phyloP scores from a whole-genome alignment of 2,888 invertebrate species.

The Calephelis perditalis region DNA sequence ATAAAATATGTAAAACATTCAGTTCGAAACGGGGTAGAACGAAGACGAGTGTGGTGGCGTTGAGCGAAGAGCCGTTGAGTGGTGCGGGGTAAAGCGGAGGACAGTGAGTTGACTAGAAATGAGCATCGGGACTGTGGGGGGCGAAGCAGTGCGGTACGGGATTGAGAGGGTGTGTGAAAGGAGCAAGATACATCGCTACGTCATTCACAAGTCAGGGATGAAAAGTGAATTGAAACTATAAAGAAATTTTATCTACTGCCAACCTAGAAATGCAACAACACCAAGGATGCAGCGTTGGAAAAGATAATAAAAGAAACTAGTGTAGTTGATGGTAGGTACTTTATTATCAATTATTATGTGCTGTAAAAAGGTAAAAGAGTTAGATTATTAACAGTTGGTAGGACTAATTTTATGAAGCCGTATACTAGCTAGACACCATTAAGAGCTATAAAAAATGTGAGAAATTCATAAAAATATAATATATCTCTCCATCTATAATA shows the following conservation, averaged over 20 bases:
- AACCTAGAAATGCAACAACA: background rate
- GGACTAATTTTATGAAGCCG: background rate
- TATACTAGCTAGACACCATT: background rate
- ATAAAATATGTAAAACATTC: too few species aligned
- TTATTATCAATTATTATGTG: background rate
- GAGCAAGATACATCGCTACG: slow-evolving; percentile 2
- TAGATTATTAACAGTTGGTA: too few species aligned
- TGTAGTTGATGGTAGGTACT: background rate
- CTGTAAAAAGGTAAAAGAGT: background rate
- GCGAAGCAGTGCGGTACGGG: background rate
- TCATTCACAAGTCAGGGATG: background rate
- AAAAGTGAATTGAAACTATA: background rate
- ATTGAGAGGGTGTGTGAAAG: background rate
- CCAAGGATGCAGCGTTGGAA: too few species aligned
- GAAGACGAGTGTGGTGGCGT: too few species aligned
- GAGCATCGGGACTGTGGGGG: too few species aligned
- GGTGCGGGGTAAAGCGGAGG: too few species aligned
- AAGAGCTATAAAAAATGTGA: too few species aligned
- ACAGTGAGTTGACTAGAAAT: too few species aligned
- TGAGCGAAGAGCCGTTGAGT: too few species aligned
- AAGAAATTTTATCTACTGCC: background rate
- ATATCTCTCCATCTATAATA: too few species aligned
- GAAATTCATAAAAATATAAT: too few species aligned
- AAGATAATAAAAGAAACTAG: background rate
- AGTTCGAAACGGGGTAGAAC: too few species aligned